Percentiles rank a stretch among this genome's conserved stretches.
Conservation (phyloP, 2,113 vertebrate species). For the Romanogobio albipinnatus region DNA sequence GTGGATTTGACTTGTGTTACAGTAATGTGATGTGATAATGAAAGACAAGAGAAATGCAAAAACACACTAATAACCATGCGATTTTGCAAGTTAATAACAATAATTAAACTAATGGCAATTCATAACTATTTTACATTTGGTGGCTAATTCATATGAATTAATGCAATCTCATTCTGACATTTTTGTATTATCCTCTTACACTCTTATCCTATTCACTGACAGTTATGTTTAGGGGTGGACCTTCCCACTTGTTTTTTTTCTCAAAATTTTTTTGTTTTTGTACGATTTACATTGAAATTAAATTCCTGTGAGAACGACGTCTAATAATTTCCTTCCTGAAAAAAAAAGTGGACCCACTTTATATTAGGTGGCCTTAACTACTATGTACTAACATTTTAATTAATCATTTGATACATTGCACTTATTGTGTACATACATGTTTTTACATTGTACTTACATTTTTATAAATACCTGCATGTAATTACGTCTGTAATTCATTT, state of each 20-base stretch:
- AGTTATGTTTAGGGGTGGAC: neutral
- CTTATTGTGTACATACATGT: too few relatives aligned
- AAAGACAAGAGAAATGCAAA: slow-evolving; percentile 1
- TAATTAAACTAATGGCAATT: neutral
- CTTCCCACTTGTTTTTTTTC: neutral
- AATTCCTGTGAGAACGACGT: too few relatives aligned
- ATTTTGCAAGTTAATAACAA: neutral
- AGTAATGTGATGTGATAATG: neutral
- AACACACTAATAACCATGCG: neutral
- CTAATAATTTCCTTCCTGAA: too few relatives aligned
- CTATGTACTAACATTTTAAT: too few relatives aligned
- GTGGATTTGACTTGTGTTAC: neutral
- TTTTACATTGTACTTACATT: too few relatives aligned
- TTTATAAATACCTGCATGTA: too few relatives aligned
- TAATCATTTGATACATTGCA: too few relatives aligned
- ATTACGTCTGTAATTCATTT: too few relatives aligned
- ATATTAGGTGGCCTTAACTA: too few relatives aligned
- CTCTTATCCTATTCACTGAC: neutral
- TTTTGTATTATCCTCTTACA: neutral
- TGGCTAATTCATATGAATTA: neutral
- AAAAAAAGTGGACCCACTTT: too few relatives aligned
- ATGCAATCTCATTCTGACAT: neutral
- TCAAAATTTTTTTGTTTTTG: neutral
- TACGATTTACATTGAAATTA: too few relatives aligned
- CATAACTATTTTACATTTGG: neutral